Conservation (phyloP, 2,888 invertebrate species). For the Drosophila rellima region DNA sequence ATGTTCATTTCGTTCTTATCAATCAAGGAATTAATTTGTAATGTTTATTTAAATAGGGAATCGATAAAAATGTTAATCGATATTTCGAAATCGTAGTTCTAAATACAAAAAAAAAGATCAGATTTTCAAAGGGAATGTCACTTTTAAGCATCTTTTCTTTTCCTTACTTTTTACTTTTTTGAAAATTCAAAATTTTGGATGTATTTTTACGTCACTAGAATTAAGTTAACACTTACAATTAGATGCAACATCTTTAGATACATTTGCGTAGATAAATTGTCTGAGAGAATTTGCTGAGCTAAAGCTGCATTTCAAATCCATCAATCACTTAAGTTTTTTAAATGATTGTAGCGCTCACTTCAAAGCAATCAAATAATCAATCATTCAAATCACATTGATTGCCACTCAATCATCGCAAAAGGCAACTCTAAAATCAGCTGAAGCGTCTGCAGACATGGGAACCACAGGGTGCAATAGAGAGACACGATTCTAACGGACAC, state of each 20-base stretch:
- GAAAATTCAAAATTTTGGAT: no score
- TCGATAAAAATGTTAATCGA: no score
- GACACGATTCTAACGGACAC: not conserved
- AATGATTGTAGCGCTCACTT: constrained; percentile 11
- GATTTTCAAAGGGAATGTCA: no score
- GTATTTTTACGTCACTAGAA: no score
- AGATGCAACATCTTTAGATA: not conserved
- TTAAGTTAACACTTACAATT: not conserved
- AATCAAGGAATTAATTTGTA: no score
- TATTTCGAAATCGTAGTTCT: no score
- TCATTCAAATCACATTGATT: constrained; percentile 14
- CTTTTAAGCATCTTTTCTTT: no score
- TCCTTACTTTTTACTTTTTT: no score
- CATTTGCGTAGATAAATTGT: not conserved
- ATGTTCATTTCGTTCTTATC: not conserved
- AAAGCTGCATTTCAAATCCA: not conserved
- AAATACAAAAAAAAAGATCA: no score
- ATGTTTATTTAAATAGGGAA: no score
- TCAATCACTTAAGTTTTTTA: constrained; percentile 5
- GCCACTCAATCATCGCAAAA: constrained; percentile 17
- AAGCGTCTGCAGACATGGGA: not conserved
- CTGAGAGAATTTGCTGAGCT: not conserved
- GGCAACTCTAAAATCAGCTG: constrained; percentile 6
- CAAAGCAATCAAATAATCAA: constrained; percentile 12
- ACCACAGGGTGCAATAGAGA: not conserved